Base-by-base conservation (phyloP, 1,140 invertebrate species). In the Phenacoccus solenopsis region DNA sequence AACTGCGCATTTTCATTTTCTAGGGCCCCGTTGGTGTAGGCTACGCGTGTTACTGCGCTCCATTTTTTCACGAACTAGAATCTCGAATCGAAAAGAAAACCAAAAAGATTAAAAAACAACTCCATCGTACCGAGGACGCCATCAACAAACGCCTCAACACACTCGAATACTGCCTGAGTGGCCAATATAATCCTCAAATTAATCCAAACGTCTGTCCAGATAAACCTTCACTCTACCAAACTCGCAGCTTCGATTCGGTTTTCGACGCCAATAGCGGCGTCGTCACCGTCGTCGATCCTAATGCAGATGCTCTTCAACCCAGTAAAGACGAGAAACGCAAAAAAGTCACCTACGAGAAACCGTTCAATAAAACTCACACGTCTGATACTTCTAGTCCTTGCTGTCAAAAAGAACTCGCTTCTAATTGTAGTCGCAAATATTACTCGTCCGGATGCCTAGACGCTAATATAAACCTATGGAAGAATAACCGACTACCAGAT, bases 21-120 rank as follows among this genome's bases (percentile, higher is more conserved):
- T 75, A 85, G 80, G 94, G 94, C 4, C 93, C 93, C 0, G 86
- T 95, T 10, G 93, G 93, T 1, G 89, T 93, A 9, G 90, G 90
- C 0, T 90, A 91, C 75, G 89, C 89, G 1, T 92, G 90, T 77
- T 90, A 90, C 75, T 91, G 89, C 77, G 84, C 83, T 12, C 82
- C 82, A 21, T 88, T 94, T 75, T 90, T 96, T 76, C 85, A 89
- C 72, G 89, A 93, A 71, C 87, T 96, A 77, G 93, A 96, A 78
- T 86, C 90, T 64, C 88, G 90, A 72, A 76, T 96, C 13, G 91
- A 92, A 74, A 84, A 86, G 72, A 90, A 94, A 75, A 91, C 92
- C 71, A 86, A 90, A 70, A 91, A 94, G 74, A 76, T 96, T 1
- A 90, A 93, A 75, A 86, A 89, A 20, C 88, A 91, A 73, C 89